A percentile compares a stretch with the other conserved stretches of the same genome.
These are phyloP conservation scores for Drosophila kanekoi DNA, from an alignment of 2,888 invertebrate genomes.

Conservation along the genomic window DNA sequence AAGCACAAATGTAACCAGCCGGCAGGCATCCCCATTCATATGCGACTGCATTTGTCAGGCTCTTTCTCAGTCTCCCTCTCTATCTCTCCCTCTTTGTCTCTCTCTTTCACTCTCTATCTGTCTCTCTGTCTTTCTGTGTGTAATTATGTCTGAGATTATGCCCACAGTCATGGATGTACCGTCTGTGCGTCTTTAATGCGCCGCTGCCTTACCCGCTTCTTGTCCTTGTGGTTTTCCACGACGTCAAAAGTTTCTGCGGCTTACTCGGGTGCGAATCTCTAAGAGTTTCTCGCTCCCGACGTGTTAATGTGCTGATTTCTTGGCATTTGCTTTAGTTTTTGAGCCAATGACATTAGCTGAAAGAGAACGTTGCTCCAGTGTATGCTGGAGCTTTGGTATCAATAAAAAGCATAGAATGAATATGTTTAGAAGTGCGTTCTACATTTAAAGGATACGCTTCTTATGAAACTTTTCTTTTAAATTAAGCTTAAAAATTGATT, in stretches of 20 bases:
- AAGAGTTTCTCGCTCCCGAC: conserved; percentile 34
- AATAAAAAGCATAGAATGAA: too few species aligned
- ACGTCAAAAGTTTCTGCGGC: conserved; percentile 73
- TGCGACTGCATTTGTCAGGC: conserved; percentile 76
- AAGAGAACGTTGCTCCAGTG: neutral
- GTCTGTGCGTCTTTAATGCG: conserved; percentile 42
- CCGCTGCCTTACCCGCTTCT: conserved; percentile 10
- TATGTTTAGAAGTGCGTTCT: too few species aligned
- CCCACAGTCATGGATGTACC: conserved; percentile 64
- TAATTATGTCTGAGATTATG: conserved; percentile 81
- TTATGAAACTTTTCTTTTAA: too few species aligned
- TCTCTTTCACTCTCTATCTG: conserved; percentile 4
- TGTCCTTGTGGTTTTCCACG: conserved; percentile 47
- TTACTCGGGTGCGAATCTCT: conserved; percentile 53
- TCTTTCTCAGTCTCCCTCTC: conserved; percentile 16
- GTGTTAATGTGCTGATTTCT: conserved; percentile 57
- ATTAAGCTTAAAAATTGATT: too few species aligned
- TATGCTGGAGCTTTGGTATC: neutral
- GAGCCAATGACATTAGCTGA: conserved; percentile 35
- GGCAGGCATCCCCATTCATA: conserved; percentile 55
- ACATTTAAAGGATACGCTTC: too few species aligned
- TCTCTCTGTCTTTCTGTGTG: conserved; percentile 52
- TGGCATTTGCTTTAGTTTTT: conserved; percentile 48
- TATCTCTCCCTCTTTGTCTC: conserved; percentile 3
- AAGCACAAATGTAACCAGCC: conserved; percentile 33